A percentile compares a stretch with the other conserved stretches of the same genome.
Evolutionary conservation across 2,888 invertebrate species (phyloP).

Genomic region (Mythimna vitellina): DNA sequence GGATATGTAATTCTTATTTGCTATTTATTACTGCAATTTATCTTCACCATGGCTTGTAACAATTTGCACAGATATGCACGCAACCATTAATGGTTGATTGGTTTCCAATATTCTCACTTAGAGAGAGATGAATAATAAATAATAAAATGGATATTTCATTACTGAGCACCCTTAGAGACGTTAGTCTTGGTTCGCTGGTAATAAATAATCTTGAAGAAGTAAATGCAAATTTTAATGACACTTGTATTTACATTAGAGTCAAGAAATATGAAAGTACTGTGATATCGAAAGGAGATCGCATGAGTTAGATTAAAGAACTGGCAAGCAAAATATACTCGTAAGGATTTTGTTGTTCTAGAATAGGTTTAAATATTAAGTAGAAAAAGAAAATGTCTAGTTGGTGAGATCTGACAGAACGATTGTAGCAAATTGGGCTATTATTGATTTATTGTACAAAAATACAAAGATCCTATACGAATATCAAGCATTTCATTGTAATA

Average conservation of each 20-base stretch:
- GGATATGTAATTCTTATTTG: conserved; percentile 44
- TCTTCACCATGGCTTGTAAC: conserved; percentile 44
- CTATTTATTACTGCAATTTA: conserved; percentile 51
- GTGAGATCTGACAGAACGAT: too few relatives aligned
- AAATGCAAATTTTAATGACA: not conserved
- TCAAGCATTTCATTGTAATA: too few relatives aligned
- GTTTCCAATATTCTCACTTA: conserved; percentile 41
- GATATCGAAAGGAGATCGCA: too few relatives aligned
- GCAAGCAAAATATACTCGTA: too few relatives aligned
- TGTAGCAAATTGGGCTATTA: too few relatives aligned
- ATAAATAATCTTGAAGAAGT: not conserved
- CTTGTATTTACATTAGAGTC: not conserved
- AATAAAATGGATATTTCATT: conserved; percentile 23
- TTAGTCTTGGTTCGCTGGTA: not conserved
- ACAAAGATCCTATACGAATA: too few relatives aligned
- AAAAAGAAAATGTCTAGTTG: too few relatives aligned
- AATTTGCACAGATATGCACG: conserved; percentile 48
- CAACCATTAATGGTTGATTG: conserved; percentile 49
- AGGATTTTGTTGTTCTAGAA: too few relatives aligned
- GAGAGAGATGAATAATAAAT: conserved; percentile 35
- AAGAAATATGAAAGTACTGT: not conserved
- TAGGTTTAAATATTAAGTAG: too few relatives aligned
- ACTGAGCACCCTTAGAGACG: not conserved
- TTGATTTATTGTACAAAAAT: too few relatives aligned
- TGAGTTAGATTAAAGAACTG: too few relatives aligned